A percentile compares a stretch with the other conserved stretches of the same genome.
phyloP scores from a whole-genome alignment of 1,140 invertebrate species.

The Dendrolimus kikuchii region DNA sequence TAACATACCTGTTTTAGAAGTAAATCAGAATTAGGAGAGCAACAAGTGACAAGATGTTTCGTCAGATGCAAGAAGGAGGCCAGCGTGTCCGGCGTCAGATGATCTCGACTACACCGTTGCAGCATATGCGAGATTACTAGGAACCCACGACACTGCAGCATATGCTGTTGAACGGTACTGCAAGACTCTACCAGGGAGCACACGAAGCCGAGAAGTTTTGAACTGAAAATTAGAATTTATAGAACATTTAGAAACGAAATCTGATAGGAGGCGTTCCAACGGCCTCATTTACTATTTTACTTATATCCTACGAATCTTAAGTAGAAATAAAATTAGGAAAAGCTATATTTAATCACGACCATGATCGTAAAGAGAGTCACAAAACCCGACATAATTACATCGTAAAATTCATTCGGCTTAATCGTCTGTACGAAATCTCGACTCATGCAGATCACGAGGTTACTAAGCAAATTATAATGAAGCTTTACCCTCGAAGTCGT shows the following conservation, averaged over 20 bases:
- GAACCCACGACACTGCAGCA: constrained; percentile 98
- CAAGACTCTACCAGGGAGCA: constrained; percentile 98
- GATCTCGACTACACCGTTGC: constrained; percentile 93
- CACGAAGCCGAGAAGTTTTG: constrained; percentile 96
- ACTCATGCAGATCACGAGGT: no score
- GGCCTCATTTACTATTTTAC: neutral
- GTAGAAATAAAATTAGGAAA: no score
- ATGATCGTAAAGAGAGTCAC: no score
- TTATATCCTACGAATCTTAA: neutral
- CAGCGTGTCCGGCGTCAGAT: constrained; percentile 94
- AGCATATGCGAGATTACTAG: constrained; percentile 98
- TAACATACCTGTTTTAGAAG: constrained; percentile 92
- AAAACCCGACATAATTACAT: no score
- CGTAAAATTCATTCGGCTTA: no score
- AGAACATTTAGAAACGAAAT: neutral
- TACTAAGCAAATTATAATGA: no score
- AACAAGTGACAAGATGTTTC: constrained; percentile 95
- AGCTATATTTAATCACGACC: no score
- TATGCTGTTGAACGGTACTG: constrained; percentile 97
- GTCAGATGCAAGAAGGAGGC: constrained; percentile 95
- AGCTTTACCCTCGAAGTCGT: no score
- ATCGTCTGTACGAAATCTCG: no score
- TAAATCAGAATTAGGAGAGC: constrained; percentile 93
- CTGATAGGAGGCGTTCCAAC: neutral
- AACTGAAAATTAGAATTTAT: constrained; percentile 77